A percentile compares a stretch with the other conserved stretches of the same genome.
phyloP scores from a whole-genome alignment of 2,797 vertebrate species.

The Sorex maritimensis region DNA sequence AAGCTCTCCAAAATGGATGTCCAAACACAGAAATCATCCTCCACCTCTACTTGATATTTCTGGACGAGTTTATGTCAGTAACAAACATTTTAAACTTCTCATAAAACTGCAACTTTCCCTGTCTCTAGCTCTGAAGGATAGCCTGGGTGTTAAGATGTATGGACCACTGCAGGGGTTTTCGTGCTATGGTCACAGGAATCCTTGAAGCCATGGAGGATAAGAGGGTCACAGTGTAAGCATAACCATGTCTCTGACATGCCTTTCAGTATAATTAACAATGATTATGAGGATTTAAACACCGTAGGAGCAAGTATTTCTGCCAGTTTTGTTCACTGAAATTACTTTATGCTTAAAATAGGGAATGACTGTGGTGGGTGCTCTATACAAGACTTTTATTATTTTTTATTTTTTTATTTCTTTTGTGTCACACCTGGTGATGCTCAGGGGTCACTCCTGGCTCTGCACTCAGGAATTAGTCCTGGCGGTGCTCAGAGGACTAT shows the following conservation, averaged over 20 bases:
- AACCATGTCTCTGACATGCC: neutral
- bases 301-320: neutral
- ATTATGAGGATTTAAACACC: neutral
- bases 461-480: no score
- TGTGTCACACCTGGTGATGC: no score
- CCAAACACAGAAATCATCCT: neutral
- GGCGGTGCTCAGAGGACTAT: no score
- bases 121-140: neutral
- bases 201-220: neutral
- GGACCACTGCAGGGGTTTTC: neutral
- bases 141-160: neutral
- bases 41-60: slow-evolving; percentile 7
- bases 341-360: neutral
- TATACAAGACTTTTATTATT: neutral
- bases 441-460: no score
- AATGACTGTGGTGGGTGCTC: neutral
- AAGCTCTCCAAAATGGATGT: neutral
- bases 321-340: neutral
- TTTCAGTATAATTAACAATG: neutral
- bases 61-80: neutral
- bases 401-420: no score
- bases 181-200: neutral
- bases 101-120: neutral
- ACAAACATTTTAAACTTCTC: neutral
- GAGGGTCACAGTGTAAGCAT: no score